Conservation (phyloP, 2,888 invertebrate species). For the Pyrgus malvae region DNA sequence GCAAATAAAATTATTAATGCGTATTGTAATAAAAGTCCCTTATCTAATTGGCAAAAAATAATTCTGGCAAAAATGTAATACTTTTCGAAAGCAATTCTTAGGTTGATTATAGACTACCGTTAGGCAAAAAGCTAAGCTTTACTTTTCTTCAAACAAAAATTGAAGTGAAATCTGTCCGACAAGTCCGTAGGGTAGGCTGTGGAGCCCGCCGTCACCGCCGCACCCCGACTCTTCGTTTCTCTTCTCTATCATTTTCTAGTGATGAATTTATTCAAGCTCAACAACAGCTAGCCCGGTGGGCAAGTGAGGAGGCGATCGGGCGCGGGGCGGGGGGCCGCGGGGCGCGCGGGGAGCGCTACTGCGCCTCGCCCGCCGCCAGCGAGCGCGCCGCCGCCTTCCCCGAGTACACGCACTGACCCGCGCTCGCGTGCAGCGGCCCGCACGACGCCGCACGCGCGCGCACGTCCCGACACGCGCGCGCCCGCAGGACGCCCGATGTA, state of each 20-base stretch:
- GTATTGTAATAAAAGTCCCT: background rate
- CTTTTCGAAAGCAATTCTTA: too few species aligned
- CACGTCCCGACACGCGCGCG: background rate
- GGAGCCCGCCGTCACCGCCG: conserved; percentile 45
- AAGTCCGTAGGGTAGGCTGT: conserved; percentile 8
- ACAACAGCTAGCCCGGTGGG: conserved; percentile 97
- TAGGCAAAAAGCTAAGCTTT: too few species aligned
- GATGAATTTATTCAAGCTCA: conserved; percentile 98
- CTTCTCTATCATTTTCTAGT: conserved; percentile 95
- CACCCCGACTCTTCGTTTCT: conserved; percentile 85
- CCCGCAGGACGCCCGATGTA: conserved; percentile 10
- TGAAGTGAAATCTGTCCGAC: background rate
- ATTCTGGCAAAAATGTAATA: too few species aligned
- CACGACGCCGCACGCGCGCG: background rate
- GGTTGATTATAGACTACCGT: too few species aligned
- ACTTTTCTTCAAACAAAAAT: too few species aligned
- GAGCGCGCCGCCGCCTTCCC: conserved; percentile 60
- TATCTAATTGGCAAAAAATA: background rate
- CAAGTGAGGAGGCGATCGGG: conserved; percentile 92
- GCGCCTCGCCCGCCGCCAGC: conserved; percentile 72
- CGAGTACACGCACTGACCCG: conserved; percentile 47
- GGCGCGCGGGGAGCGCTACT: conserved; percentile 71
- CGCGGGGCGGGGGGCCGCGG: conserved; percentile 74
- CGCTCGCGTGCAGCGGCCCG: background rate
- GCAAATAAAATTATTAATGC: too few species aligned